These are phyloP conservation scores for Chaetodon trifasciatus DNA, from an alignment of 2,797 vertebrate genomes.

Conservation along the genomic window DNA sequence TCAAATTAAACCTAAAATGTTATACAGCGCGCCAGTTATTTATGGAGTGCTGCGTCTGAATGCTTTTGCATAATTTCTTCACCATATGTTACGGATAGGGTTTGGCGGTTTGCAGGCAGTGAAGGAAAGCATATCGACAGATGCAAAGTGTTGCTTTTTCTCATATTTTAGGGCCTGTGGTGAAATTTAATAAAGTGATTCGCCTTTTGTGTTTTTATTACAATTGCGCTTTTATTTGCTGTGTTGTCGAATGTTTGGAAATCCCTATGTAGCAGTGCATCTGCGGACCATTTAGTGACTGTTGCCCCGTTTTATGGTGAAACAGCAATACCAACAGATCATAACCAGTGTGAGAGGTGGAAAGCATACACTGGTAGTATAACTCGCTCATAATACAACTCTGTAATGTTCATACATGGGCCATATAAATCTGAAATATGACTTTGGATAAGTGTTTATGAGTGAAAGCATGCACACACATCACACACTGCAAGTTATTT, in stretches of 20 bases:
- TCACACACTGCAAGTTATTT: background rate
- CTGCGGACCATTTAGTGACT: conserved; percentile 24
- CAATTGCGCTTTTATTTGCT: conserved; percentile 62
- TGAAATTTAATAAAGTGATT: conserved; percentile 72
- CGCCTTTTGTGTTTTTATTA: conserved; percentile 69
- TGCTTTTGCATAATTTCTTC: conserved; percentile 71
- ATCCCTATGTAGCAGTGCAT: conserved; percentile 45
- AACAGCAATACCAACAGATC: conserved; percentile 50
- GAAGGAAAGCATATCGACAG: conserved; percentile 39
- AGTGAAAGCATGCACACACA: conserved; percentile 31
- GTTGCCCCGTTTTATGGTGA: conserved; percentile 43
- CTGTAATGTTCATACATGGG: conserved; percentile 62
- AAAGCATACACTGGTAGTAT: conserved; percentile 29
- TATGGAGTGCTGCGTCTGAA: conserved; percentile 70
- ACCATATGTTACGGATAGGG: conserved; percentile 61
- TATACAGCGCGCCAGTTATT: conserved; percentile 60
- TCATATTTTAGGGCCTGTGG: conserved; percentile 51
- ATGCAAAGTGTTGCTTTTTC: conserved; percentile 33
- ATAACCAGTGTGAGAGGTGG: conserved; percentile 45
- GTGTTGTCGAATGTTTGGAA: conserved; percentile 58
- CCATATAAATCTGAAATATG: conserved; percentile 54
- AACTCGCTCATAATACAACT: conserved; percentile 38
- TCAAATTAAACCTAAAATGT: conserved; percentile 65
- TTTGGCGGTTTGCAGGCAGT: conserved; percentile 60
- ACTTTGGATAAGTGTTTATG: conserved; percentile 37